Evolutionary conservation across 2,113 vertebrate species (phyloP).

Genomic region (Struthidea cinerea): DNA sequence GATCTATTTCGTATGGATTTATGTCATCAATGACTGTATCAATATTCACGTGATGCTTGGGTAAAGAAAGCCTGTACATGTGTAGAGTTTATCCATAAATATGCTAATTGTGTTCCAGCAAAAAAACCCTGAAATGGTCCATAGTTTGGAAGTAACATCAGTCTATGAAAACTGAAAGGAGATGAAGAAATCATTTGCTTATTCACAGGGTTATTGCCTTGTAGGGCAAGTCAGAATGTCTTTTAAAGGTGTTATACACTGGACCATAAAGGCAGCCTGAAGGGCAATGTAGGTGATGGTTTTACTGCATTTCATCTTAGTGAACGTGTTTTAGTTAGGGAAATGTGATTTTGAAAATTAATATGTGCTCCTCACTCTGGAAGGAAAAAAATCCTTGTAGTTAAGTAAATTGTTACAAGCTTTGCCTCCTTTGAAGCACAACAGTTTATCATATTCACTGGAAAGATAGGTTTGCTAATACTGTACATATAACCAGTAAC

Average conservation of each 20-base stretch:
- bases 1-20: background rate
- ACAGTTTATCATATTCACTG: background rate
- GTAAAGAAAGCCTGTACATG: background rate
- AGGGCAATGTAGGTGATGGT: background rate
- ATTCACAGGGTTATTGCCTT: background rate
- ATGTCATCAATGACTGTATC: background rate
- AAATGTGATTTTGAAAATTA: background rate
- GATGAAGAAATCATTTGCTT: background rate
- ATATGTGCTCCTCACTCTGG: background rate
- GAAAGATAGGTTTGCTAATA: background rate
- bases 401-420: background rate
- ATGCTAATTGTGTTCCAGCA: background rate
- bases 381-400: background rate
- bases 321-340: background rate
- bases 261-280: background rate
- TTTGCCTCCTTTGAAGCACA: background rate
- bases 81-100: background rate
- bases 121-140: fast-evolving
- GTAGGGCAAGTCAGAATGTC: background rate
- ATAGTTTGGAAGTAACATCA: background rate
- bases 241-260: background rate
- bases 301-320: background rate
- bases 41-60: background rate
- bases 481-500: background rate
- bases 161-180: background rate